Evolutionary conservation across 2,113 vertebrate genomes (phyloP), one percentile per base, ranked within the genome.

Genomic region (Scalopus aquaticus): DNA sequence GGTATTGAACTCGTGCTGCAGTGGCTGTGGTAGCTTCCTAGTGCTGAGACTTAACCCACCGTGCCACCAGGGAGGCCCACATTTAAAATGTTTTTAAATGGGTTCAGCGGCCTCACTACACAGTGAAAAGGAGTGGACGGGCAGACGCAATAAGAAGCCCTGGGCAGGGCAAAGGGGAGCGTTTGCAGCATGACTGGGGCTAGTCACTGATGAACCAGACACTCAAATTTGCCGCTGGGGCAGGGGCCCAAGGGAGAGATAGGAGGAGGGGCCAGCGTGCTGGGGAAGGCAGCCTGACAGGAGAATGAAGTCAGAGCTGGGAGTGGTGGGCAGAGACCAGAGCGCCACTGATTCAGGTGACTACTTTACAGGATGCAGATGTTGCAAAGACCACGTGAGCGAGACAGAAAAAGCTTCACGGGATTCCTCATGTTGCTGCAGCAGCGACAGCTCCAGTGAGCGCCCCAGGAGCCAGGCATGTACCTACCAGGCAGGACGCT

Each of bases 261-360:
- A 0, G 0, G 16, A 72, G 11, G 22, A 83, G 44, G 13, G 26
- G 20, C 32, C 51, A 35, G 30, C 1, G 9, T 9, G 22, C 13
- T 1, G 9, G 12, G 56, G 10, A 65, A 30, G 46, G 0, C 2
- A 5, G 28, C 5, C 1, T 5, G 46, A 19, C 2, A 3, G n/a
- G 28, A 44, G 49, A 60, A 79, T 24, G 73, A 77, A 46, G n/a
- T 19, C 10, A 35, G 79, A 51, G 37, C 5, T 10, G 13, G 20
- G 26, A 62, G 65, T 20, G 22, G 20, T n/a, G 9, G 37, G 32
- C 20, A 35, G 30, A 39, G 46, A 6, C 9, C 1, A 3, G 20
- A 13, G 9, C 39, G 44, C 37, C 9, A 30, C 16, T 4, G 3
- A 6, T 39, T 78, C 44, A 60, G 51, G 20, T 84, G 16, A 12